Evolutionary conservation across 2,888 invertebrate genomes (phyloP).

Genomic region (Drosophila parthenogenetica): DNA sequence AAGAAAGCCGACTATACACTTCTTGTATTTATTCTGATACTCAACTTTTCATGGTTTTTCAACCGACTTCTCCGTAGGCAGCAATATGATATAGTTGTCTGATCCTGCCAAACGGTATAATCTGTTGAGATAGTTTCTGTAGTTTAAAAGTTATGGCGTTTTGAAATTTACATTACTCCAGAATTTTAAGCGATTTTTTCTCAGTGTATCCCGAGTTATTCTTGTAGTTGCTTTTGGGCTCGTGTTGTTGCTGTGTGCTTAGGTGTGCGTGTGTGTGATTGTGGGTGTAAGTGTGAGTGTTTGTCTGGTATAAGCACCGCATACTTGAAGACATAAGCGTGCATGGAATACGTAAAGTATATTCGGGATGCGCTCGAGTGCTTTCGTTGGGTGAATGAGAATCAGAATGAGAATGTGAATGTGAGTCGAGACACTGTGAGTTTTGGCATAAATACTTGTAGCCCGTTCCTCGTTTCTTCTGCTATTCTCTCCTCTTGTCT

Average conservation of each 20-base stretch:
- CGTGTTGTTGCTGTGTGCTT: not conserved
- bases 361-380: constrained; percentile 56
- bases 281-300: constrained; percentile 19
- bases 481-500: not conserved
- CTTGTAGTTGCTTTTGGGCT: constrained; percentile 11
- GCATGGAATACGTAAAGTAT: constrained; percentile 59
- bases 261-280: not conserved
- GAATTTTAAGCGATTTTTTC: too few relatives aligned
- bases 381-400: constrained; percentile 26
- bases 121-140: too few relatives aligned
- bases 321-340: constrained; percentile 68
- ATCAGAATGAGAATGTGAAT: not conserved
- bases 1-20: too few relatives aligned
- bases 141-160: too few relatives aligned
- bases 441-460: constrained; percentile 40
- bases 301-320: constrained; percentile 61
- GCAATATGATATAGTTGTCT: too few relatives aligned
- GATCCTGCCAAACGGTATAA: too few relatives aligned
- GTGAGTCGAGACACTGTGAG: constrained; percentile 17
- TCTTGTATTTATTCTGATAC: too few relatives aligned
- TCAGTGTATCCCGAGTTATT: not conserved
- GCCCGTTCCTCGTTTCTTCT: not conserved
- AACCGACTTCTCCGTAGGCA: too few relatives aligned
- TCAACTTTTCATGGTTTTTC: too few relatives aligned
- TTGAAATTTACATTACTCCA: too few relatives aligned